A percentile compares a stretch with the other conserved stretches of the same genome.
These are phyloP conservation scores for Spatulosminthurus flaviceps DNA, from an alignment of 2,888 invertebrate genomes.

Conservation along the genomic window DNA sequence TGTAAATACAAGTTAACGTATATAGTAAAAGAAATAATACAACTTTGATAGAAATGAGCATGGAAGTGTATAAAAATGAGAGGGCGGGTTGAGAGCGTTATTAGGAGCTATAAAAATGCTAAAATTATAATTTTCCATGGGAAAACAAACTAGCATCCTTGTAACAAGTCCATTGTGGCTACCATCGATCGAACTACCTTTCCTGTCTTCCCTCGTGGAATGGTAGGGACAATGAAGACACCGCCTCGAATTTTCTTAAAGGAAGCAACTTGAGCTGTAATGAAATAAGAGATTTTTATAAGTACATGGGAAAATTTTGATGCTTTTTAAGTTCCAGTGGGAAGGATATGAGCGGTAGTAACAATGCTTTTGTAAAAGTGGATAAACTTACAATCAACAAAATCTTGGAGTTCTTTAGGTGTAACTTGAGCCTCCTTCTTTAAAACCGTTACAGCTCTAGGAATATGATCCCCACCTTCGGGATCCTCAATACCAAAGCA, in stretches of 20 bases:
- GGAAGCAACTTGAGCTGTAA: conserved; percentile 54
- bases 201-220: conserved; percentile 62
- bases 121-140: not conserved
- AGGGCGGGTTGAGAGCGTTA: not conserved
- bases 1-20: too few relatives aligned
- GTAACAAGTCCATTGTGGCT: conserved; percentile 42
- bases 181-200: conserved; percentile 59
- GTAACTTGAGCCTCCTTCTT: conserved; percentile 46
- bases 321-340: too few relatives aligned
- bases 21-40: too few relatives aligned
- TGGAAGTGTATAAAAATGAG: not conserved
- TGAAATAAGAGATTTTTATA: not conserved
- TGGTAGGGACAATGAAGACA: conserved; percentile 53
- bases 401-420: conserved; percentile 53
- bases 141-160: not conserved
- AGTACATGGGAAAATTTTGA: too few relatives aligned
- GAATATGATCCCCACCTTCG: conserved; percentile 62
- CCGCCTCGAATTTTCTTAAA: conserved; percentile 62
- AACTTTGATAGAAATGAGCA: too few relatives aligned
- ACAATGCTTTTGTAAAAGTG: not conserved
- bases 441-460: conserved; percentile 59
- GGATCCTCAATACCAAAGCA: conserved; percentile 61
- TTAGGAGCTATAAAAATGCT: not conserved
- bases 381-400: conserved; percentile 57
- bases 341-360: too few relatives aligned